Evolutionary conservation across 2,113 vertebrate genomes (phyloP), one percentile per base, ranked within the genome.

Genomic region (Erythrocercus mccallii): DNA sequence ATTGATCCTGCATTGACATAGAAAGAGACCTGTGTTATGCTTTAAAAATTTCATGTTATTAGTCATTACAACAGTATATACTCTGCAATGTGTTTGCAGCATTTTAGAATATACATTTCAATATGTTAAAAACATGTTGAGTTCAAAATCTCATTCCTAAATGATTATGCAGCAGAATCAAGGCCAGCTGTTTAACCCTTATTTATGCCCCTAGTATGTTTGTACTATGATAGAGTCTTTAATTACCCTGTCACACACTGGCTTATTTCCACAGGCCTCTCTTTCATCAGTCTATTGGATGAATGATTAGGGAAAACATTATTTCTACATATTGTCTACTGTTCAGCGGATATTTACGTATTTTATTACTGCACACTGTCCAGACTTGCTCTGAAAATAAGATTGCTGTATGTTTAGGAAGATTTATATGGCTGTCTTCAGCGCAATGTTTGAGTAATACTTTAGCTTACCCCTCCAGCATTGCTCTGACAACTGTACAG

Each of bases 171-270:
- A 83, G 60, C 47, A 78, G 56, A 96, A 96, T 95, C 90, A 92
- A 92, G 44, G 60, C 71, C 90, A 90, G 85, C 60, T 93, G 64
- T 83, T 91, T 90, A 88, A 86, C 76, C 50, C 54, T 88, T 95
- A 77, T 91, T 87, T 93, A 82, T 91, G 83, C 65, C 50, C 27
- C 15, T 5, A 5, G 6, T 70, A 65, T 44, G 40, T 92, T 81
- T 96, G 56, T 20, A 56, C 53, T 73, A 6, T 47, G 58, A 88
- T 78, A 35, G 7, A 86, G 54, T 66, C 66, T 88, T 86, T 91
- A 95, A 93, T 92, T 94, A 83, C 76, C 6, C 28, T 82, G 82
- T 93, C 64, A 74, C 60, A 77, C 4, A 0, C 8, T 73, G 44
- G 44, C 86, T 90, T 90, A 44, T 73, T 90, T 91, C 79, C 51